Conservation (phyloP, 2,113 vertebrate species). For the Toxostoma redivivum region DNA sequence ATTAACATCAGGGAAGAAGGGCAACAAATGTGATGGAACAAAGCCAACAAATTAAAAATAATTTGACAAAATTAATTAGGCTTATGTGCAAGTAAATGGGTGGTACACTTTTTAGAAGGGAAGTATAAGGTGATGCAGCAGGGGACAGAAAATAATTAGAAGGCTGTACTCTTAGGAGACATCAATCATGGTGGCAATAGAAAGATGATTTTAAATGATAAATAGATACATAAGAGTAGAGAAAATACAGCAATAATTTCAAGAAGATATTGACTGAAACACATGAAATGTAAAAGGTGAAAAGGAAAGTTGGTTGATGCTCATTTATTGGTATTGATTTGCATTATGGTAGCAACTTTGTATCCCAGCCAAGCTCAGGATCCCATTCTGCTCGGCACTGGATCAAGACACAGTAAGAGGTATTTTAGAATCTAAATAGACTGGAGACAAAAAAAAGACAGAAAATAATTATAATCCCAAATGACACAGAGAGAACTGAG, state of each 20-base stretch:
- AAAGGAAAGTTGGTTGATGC: constrained; percentile 23
- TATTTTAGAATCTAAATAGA: constrained; percentile 37
- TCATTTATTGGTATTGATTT: constrained; percentile 54
- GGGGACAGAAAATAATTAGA: constrained; percentile 41
- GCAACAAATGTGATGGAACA: constrained; percentile 29
- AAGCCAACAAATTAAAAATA: constrained; percentile 59
- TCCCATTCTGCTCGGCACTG: not conserved
- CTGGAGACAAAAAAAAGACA: not conserved
- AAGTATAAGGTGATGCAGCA: not conserved
- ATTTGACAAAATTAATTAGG: constrained; percentile 66
- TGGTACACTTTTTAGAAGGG: constrained; percentile 30
- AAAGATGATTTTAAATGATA: not conserved
- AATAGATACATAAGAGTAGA: not conserved
- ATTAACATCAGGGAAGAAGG: not conserved
- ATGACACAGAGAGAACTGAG: not conserved
- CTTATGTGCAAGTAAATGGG: constrained; percentile 13
- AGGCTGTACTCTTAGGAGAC: not conserved
- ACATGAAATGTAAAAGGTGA: constrained; percentile 14
- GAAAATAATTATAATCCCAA: constrained; percentile 29
- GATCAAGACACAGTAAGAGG: not conserved
- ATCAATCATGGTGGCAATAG: not conserved
- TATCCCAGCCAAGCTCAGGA: constrained; percentile 8
- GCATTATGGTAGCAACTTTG: constrained; percentile 9
- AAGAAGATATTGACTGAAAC: constrained; percentile 10
- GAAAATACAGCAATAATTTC: constrained; percentile 4